A percentile compares a stretch with the other conserved stretches of the same genome.
Conservation (phyloP, 2,888 invertebrate species). For the Vesta saturnalis region DNA sequence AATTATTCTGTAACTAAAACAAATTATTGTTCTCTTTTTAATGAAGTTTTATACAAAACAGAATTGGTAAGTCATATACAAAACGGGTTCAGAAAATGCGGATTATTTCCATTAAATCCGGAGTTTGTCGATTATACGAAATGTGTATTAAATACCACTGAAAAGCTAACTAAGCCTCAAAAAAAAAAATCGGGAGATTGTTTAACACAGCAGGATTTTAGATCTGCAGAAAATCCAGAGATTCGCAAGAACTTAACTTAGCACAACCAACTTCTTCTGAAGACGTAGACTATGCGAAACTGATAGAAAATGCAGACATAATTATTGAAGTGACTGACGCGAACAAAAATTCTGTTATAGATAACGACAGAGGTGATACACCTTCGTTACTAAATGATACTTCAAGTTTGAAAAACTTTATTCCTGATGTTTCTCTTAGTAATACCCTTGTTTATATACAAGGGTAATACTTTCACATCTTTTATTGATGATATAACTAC, state of each 20-base stretch:
- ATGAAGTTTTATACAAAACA: background rate
- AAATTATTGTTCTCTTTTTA: slow-evolving; percentile 3
- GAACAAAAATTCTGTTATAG: background rate
- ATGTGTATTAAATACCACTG: slow-evolving; percentile 5
- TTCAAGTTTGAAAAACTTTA: background rate
- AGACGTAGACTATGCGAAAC: too few species aligned
- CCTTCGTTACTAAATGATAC: slow-evolving; percentile 3
- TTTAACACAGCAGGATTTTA: background rate
- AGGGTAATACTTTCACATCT: too few species aligned
- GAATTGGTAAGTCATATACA: background rate
- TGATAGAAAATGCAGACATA: too few species aligned
- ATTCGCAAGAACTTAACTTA: too few species aligned
- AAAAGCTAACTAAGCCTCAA: slow-evolving; percentile 3
- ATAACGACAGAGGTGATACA: slow-evolving; percentile 3
- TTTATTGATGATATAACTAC: too few species aligned
- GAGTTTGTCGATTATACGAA: slow-evolving; percentile 3
- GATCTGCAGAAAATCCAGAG: background rate
- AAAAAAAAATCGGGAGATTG: slow-evolving; percentile 3
- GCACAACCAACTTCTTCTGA: too few species aligned
- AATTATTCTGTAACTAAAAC: slow-evolving; percentile 3
- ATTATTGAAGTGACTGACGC: too few species aligned
- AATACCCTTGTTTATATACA: too few species aligned
- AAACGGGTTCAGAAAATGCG: slow-evolving; percentile 9
- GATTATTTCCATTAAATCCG: slow-evolving; percentile 6
- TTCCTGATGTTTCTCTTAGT: too few species aligned